These are phyloP conservation scores for Periophthalmodon schlosseri DNA, from an alignment of 2,113 vertebrate genomes.

Conservation along the genomic window DNA sequence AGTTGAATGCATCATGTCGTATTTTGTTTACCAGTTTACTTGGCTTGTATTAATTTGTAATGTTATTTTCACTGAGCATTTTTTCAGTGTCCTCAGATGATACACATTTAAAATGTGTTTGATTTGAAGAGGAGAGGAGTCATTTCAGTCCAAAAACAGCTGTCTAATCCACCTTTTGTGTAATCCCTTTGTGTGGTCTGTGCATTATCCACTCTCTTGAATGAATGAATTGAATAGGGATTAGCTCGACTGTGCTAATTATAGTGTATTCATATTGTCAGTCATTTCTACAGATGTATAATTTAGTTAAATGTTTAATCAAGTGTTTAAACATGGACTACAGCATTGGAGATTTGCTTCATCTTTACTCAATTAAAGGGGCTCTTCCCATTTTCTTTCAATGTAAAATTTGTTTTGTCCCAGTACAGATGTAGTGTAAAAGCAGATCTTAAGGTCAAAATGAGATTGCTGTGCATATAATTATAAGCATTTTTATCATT, in stretches of 20 bases:
- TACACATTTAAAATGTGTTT: constrained; percentile 24
- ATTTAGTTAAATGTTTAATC: constrained; percentile 34
- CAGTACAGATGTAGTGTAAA: no score
- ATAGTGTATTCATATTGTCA: constrained; percentile 17
- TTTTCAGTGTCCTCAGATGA: constrained; percentile 18
- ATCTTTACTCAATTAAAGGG: neutral
- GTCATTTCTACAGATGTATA: constrained; percentile 20
- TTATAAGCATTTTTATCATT: no score
- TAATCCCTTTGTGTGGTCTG: constrained; percentile 16
- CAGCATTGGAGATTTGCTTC: constrained; percentile 15
- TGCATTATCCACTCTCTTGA: constrained; percentile 20
- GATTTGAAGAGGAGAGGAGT: constrained; percentile 31
- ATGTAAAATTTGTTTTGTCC: no score
- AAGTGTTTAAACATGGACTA: constrained; percentile 15
- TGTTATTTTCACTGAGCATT: constrained; percentile 36
- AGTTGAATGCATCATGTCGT: no score
- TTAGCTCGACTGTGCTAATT: constrained; percentile 16
- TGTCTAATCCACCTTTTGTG: constrained; percentile 44
- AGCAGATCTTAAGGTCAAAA: no score
- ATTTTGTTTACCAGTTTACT: no score
- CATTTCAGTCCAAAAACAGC: constrained; percentile 27
- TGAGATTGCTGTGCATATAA: no score
- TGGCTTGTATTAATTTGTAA: neutral
- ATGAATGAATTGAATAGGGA: constrained; percentile 19
- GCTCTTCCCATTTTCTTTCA: no score